Base-by-base conservation (phyloP, 2,113 vertebrate genomes). In the Corythaixoides concolor region DNA sequence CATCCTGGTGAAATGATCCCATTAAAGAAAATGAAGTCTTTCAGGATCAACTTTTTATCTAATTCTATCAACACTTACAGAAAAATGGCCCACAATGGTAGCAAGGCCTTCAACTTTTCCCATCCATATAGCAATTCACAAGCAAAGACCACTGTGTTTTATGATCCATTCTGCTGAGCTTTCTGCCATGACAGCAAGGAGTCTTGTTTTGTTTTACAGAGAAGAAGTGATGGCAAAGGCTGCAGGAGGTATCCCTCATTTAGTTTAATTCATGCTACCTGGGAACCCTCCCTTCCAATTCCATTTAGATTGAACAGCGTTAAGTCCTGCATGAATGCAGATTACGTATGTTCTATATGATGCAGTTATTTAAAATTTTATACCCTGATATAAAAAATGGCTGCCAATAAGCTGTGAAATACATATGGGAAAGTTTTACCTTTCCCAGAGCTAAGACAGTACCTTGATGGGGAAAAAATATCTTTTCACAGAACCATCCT, bases 341-440 rank as follows among this genome's bases (percentile, higher is more conserved):
- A 74, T 92, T 93, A 80, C 5, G 1, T 93, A 62, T 85, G 35
- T 87, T 92, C 59, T 92, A 13, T 86, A 47, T 74, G 68, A 72
- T 93, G 56, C 60, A 93, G 55, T 84, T 95, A 67, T 79, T 95
- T 69, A 73, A 94, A 74, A 84, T 88, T 73, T 80, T 92, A 88
- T 70, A 74, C 52, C 37, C 49, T 80, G 37, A 26, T 81, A 63
- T 6, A 77, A 60, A 95, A 95, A 89, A 77, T 69, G 80, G 79
- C 45, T 90, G 41, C n/a, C 50, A 73, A 11, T 90, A 93, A 80
- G 45, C 37, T 96, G 23, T 92, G 74, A 72, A 95, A 87, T 64
- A 18, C 4, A 15, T 79, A 55, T 13, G 24, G 60, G 20, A 74
- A 93, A 80, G n/a, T 80, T 82, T 78, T 77, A 22, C 32, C 12